Percentiles rank a stretch among this genome's conserved stretches.
Conservation (phyloP, 2,888 invertebrate species). For the Ophion obscuratus region DNA sequence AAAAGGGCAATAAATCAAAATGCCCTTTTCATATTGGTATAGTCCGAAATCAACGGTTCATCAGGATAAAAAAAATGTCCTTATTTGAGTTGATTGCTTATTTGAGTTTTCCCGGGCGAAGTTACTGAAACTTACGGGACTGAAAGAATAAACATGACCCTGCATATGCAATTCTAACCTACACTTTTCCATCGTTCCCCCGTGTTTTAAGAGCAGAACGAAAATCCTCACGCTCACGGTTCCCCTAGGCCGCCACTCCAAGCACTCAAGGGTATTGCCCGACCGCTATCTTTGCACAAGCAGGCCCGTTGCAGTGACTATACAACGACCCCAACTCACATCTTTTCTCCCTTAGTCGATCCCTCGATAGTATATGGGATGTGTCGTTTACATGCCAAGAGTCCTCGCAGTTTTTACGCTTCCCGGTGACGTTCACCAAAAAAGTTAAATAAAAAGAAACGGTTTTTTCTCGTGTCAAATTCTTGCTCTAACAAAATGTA, state of each 20-base stretch:
- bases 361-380: constrained; percentile 72
- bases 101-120: background rate
- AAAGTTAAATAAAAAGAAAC: too few relatives aligned
- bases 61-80: too few relatives aligned
- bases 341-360: constrained; percentile 72
- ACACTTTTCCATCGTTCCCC: constrained; percentile 76
- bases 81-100: background rate
- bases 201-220: constrained; percentile 67
- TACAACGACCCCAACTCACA: background rate
- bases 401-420: constrained; percentile 69
- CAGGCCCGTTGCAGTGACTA: constrained; percentile 22
- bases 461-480: too few relatives aligned
- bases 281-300: constrained; percentile 34
- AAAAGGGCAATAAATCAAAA: too few relatives aligned
- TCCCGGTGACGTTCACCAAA: background rate
- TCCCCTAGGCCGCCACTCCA: constrained; percentile 73
- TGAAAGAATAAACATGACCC: constrained; percentile 71
- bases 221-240: constrained; percentile 78
- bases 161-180: constrained; percentile 81
- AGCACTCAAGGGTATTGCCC: constrained; percentile 82
- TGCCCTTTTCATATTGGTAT: too few relatives aligned
- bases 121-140: constrained; percentile 69
- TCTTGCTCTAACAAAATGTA: too few relatives aligned
- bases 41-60: background rate
- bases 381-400: constrained; percentile 76